phyloP scores from a whole-genome alignment of 1,140 invertebrate species.

The Aphaenogaster rudis region DNA sequence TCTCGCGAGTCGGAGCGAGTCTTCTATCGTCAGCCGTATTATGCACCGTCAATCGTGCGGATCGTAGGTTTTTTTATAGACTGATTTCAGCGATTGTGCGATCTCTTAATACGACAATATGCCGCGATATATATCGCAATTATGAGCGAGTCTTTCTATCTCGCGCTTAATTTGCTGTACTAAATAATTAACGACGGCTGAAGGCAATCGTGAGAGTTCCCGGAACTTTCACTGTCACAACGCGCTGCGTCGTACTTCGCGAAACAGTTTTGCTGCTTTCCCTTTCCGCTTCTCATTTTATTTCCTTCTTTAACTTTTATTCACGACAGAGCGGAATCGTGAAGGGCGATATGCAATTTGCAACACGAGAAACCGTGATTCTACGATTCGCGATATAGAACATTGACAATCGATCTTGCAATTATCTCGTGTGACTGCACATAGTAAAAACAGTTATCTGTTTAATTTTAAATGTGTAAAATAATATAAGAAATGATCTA shows the following conservation, averaged over 20 bases:
- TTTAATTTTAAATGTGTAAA: not conserved
- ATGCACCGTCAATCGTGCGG: not conserved
- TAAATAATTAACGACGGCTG: conserved; percentile 40
- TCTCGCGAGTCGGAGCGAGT: conserved; percentile 20
- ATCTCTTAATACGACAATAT: not conserved
- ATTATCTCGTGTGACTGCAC: not conserved
- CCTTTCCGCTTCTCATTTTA: not conserved
- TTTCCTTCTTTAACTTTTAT: conserved; percentile 31
- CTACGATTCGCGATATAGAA: not conserved
- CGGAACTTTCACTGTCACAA: conserved; percentile 20
- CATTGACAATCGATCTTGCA: not conserved
- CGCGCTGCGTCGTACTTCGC: not conserved
- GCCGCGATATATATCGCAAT: not conserved
- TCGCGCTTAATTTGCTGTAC: conserved; percentile 1
- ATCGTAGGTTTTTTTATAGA: conserved; percentile 6
- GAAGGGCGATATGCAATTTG: not conserved
- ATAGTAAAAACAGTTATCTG: not conserved
- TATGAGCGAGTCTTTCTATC: not conserved
- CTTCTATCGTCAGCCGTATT: not conserved
- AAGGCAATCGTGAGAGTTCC: not conserved
- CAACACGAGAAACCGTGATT: not conserved
- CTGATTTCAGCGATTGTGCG: conserved; percentile 8
- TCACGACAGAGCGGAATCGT: not conserved
- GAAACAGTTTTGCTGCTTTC: conserved; percentile 31
- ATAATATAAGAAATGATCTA: not conserved